Evolutionary conservation across 2,888 invertebrate genomes (phyloP).

Genomic region (Protula sp.): DNA sequence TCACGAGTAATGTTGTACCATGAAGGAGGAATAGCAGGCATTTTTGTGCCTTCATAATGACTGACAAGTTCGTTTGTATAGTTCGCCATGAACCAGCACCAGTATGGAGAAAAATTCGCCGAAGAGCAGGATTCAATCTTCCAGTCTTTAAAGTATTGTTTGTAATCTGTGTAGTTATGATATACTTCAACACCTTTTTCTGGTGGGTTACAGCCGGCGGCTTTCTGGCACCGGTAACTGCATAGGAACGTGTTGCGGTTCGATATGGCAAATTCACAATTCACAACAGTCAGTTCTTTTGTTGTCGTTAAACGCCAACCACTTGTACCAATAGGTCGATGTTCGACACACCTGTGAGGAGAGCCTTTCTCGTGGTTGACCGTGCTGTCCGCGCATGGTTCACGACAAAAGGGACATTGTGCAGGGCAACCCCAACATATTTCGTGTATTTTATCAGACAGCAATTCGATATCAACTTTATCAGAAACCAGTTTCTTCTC

Average conservation of each 20-base stretch:
- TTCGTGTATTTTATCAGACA: not conserved
- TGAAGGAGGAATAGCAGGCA: not conserved
- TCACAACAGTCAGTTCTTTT: not conserved
- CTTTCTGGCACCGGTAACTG: too few relatives aligned
- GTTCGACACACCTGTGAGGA: not conserved
- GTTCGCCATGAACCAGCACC: not conserved
- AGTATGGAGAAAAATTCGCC: not conserved
- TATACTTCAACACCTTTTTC: not conserved
- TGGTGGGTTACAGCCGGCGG: too few relatives aligned
- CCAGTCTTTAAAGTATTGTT: not conserved
- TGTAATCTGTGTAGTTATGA: not conserved
- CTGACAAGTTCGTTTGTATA: not conserved
- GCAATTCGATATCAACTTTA: too few relatives aligned
- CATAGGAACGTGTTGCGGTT: too few relatives aligned
- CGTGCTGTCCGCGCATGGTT: slow-evolving; percentile 3
- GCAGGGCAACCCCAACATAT: slow-evolving; percentile 11
- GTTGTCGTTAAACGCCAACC: not conserved
- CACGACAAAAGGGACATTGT: slow-evolving; percentile 12
- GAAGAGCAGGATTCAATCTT: not conserved
- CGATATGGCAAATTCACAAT: not conserved
- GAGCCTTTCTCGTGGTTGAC: slow-evolving; percentile 1
- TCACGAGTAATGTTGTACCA: not conserved
- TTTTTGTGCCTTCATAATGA: not conserved
- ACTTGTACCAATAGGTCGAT: not conserved
- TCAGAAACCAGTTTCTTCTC: too few relatives aligned